These are phyloP conservation scores for Acrobasis consociella DNA, from an alignment of 2,888 invertebrate genomes.

Conservation along the genomic window DNA sequence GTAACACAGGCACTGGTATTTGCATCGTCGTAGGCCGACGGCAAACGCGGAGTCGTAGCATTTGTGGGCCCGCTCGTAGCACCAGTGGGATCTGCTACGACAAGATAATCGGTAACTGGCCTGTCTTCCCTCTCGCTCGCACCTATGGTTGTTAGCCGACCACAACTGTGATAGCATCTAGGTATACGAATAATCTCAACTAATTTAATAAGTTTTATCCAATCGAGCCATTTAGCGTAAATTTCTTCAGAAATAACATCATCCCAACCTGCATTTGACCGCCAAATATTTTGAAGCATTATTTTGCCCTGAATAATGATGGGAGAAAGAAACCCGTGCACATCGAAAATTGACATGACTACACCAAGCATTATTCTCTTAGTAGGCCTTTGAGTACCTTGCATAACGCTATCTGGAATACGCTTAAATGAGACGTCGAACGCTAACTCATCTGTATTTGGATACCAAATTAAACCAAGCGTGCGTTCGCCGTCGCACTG, in stretches of 20 bases:
- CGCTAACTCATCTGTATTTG: constrained; percentile 19
- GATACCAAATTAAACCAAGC: constrained; percentile 26
- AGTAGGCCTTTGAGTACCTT: too few relatives aligned
- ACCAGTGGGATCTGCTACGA: neutral
- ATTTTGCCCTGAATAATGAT: too few relatives aligned
- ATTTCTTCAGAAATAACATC: neutral
- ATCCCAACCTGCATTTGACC: constrained; percentile 2
- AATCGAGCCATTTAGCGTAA: constrained; percentile 4
- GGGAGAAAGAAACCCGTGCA: too few relatives aligned
- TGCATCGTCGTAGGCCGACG: too few relatives aligned
- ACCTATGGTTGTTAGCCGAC: neutral
- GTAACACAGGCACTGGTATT: neutral
- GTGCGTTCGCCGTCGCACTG: constrained; percentile 27
- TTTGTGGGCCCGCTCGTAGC: too few relatives aligned
- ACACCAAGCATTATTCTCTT: too few relatives aligned
- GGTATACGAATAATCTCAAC: constrained; percentile 15
- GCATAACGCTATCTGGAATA: neutral
- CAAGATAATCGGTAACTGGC: too few relatives aligned
- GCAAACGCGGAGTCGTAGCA: too few relatives aligned
- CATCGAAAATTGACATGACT: too few relatives aligned
- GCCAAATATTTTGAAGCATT: neutral
- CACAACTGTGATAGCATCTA: neutral
- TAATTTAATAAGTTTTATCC: neutral
- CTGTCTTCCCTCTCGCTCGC: neutral
- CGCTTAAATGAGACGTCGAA: constrained; percentile 27